A percentile compares a stretch with the other conserved stretches of the same genome.
Conservation (phyloP, 2,888 invertebrate genomes). For the Nomada ferruginata region DNA sequence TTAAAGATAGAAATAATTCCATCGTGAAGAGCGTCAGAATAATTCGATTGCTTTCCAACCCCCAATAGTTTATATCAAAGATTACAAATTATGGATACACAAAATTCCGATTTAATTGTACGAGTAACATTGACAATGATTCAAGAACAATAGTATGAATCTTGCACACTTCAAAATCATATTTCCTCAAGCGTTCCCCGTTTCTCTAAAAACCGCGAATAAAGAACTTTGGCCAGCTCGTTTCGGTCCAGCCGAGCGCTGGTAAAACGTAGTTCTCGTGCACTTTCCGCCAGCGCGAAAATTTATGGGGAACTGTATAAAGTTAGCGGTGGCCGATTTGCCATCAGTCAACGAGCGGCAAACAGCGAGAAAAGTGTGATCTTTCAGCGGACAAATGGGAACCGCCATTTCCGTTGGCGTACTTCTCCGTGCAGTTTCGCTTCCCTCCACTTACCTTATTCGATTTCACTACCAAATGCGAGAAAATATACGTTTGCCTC, state of each 20-base stretch:
- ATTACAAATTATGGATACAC: too few relatives aligned
- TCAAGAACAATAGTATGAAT: too few relatives aligned
- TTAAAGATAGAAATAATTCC: too few relatives aligned
- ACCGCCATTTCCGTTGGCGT: conserved; percentile 49
- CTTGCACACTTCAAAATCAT: background rate
- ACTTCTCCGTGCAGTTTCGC: conserved; percentile 44
- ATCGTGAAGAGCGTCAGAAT: too few relatives aligned
- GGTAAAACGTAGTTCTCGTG: background rate
- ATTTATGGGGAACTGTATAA: conserved; percentile 40
- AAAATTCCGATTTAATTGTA: too few relatives aligned
- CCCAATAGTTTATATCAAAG: too few relatives aligned
- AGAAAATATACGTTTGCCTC: conserved; percentile 59
- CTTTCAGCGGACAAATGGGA: conserved; percentile 54
- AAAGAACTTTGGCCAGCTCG: background rate
- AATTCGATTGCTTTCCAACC: too few relatives aligned
- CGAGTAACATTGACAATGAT: too few relatives aligned
- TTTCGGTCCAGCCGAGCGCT: background rate
- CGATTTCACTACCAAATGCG: conserved; percentile 69
- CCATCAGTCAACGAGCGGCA: conserved; percentile 47
- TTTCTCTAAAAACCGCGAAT: too few relatives aligned
- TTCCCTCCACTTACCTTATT: conserved; percentile 52
- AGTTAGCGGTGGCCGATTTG: conserved; percentile 51
- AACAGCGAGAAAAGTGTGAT: conserved; percentile 51
- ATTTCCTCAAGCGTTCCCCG: background rate
- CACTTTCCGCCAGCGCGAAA: conserved; percentile 7